Base-by-base conservation (phyloP, 2,113 vertebrate species). In the Brienomyrus brachyistius region DNA sequence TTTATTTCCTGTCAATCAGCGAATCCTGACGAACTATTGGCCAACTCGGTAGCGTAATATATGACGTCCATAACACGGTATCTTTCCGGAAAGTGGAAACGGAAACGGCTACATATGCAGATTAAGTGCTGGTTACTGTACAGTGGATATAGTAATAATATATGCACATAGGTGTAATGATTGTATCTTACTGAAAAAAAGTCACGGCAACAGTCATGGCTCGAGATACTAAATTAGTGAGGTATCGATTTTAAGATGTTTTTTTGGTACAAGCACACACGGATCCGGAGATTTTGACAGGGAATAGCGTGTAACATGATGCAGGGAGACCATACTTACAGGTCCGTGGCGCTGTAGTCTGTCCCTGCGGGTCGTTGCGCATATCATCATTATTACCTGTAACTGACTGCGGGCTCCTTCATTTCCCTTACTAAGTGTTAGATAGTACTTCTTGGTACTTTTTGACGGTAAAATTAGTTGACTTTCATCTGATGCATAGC, bases 1-100 rank as follows among this genome's bases (percentile, higher is more conserved):
- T n/a, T 90, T 7, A 47, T n/a, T 10, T 13, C 13, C 0, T 9
- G 62, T 51, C 27, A 21, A 66, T 48, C 7, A 47, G 7, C 1
- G 31, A 54, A 0, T 4, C 17, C 23, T 0, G n/a, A 40, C 1
- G 17, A 40, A 51, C 59, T 40, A 93, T 92, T 94, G 92, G 91
- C 31, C 88, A 8, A 85, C 5, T 56, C 1, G 51, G 9, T 3
- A 19, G 5, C 15, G 19, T 56, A 87, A 52, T 35, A 9, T 56
- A 31, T 87, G 83, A 86, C 83, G 83, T 86, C 8, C 11, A 13
- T 47, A 11, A 5, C 21, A 48, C 23, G 2, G 74, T 85, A 50
- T 47, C 47, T 85, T 85, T 85, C 47, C 82, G 74, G 74, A 48
- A 77, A 43, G 35, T 17, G 35, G 56, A 35, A 40, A 17, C 35